Evolutionary conservation across 2,888 invertebrate species (phyloP).

Genomic region (Flabesymbios commensalis): DNA sequence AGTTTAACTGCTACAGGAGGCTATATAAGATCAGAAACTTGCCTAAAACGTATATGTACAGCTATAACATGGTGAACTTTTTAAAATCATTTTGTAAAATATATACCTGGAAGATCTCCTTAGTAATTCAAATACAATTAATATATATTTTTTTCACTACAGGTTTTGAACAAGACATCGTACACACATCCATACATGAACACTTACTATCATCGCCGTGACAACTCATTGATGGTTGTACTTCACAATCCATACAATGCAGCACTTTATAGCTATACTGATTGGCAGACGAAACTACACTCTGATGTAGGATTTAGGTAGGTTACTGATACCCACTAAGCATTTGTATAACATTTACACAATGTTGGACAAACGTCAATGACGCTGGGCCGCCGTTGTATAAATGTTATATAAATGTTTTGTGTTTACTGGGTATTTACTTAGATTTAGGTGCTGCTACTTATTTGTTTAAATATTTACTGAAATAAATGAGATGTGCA

Average conservation of each 20-base stretch:
- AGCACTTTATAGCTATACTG: slow-evolving; percentile 42
- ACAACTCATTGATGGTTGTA: slow-evolving; percentile 54
- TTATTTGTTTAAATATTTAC: neutral
- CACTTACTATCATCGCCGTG: slow-evolving; percentile 57
- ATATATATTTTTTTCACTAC: slow-evolving; percentile 16
- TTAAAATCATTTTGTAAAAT: neutral
- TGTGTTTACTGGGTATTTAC: too few relatives aligned
- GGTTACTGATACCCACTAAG: too few relatives aligned
- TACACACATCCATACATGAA: slow-evolving; percentile 54
- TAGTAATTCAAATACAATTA: neutral
- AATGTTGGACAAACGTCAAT: too few relatives aligned
- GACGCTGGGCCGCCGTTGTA: too few relatives aligned
- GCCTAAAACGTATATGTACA: too few relatives aligned
- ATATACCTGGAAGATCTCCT: neutral
- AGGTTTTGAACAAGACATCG: slow-evolving; percentile 52
- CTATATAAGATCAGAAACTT: neutral
- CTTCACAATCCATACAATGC: slow-evolving; percentile 51
- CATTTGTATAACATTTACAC: too few relatives aligned
- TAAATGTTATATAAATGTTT: too few relatives aligned
- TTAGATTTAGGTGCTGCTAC: too few relatives aligned
- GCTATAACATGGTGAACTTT: too few relatives aligned
- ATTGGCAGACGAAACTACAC: slow-evolving; percentile 57
- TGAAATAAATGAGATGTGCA: too few relatives aligned
- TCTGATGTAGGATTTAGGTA: slow-evolving; percentile 61
- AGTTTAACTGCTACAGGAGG: neutral